Evolutionary conservation across 92 coral and sea anemone genomes (phyloP).

Genomic region (Epizoanthus scotinus): DNA sequence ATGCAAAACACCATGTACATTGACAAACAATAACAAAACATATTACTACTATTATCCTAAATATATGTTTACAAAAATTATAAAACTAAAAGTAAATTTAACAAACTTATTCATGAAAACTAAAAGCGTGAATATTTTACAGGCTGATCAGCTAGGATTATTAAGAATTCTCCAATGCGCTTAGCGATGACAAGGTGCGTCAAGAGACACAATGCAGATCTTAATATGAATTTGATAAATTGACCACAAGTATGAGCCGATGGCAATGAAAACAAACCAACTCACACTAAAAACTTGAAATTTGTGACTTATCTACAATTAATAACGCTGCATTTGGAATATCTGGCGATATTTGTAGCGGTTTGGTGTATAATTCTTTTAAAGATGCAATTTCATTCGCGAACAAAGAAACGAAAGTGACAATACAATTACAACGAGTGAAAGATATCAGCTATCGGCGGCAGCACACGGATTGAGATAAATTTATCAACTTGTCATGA

Average conservation of each 20-base stretch:
- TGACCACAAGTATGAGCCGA: slow-evolving; percentile 5
- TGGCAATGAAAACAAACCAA: slow-evolving; percentile 2
- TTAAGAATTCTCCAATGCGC: neutral
- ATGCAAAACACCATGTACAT: slow-evolving; percentile 14
- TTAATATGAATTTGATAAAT: slow-evolving; percentile 32
- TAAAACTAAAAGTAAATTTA: slow-evolving; percentile 2
- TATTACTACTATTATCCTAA: neutral
- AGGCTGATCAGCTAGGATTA: neutral
- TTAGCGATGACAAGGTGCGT: slow-evolving; percentile 18
- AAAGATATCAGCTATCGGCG: slow-evolving; percentile 19
- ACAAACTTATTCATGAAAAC: neutral
- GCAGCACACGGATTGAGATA: slow-evolving; percentile 34
- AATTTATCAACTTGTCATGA: neutral
- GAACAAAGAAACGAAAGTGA: neutral
- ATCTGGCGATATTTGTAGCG: too few species aligned
- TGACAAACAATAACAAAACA: slow-evolving; percentile 18
- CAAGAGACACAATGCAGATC: slow-evolving; percentile 38
- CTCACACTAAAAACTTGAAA: neutral
- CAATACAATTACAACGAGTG: neutral
- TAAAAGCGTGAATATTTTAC: neutral
- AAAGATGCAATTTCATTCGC: too few species aligned
- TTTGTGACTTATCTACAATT: too few species aligned
- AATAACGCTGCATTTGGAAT: too few species aligned
- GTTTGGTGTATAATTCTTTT: too few species aligned
- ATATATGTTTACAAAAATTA: neutral